Percentiles rank a stretch among this genome's conserved stretches.
These are phyloP conservation scores for Nudaria mundana DNA, from an alignment of 2,888 invertebrate species.

Conservation along the genomic window DNA sequence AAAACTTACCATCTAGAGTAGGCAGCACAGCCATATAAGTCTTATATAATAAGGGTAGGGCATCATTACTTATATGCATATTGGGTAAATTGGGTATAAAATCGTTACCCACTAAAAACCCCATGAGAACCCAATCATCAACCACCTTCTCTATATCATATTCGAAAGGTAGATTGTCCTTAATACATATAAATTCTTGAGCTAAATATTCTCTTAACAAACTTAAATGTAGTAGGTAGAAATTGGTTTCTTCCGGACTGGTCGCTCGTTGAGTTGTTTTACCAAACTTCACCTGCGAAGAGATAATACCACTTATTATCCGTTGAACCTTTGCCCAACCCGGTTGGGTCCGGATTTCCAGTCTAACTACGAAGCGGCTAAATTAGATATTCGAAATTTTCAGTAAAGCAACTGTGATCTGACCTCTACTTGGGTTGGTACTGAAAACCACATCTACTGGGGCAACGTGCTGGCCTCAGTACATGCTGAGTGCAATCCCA, in stretches of 20 bases:
- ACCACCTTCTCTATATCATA: constrained; percentile 95
- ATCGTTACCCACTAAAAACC: constrained; percentile 98
- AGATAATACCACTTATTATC: background rate
- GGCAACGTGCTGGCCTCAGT: too few species aligned
- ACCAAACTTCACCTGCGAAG: constrained; percentile 86
- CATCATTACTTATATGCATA: constrained; percentile 95
- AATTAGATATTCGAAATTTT: too few species aligned
- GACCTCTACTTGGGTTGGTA: too few species aligned
- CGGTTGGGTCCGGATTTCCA: too few species aligned
- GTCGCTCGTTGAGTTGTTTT: constrained; percentile 84
- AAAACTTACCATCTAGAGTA: constrained; percentile 87
- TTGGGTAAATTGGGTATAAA: constrained; percentile 98
- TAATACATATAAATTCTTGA: constrained; percentile 91
- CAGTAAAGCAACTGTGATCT: too few species aligned
- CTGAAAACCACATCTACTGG: too few species aligned
- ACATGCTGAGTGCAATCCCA: too few species aligned
- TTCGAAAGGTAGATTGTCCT: constrained; percentile 84
- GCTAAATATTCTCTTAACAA: constrained; percentile 95
- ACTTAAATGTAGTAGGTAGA: constrained; percentile 95
- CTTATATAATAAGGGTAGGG: constrained; percentile 91
- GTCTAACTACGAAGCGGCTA: too few species aligned
- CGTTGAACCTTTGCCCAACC: background rate
- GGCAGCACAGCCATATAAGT: constrained; percentile 94
- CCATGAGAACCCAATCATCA: constrained; percentile 99
- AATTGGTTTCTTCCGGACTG: constrained; percentile 94